phyloP scores from a whole-genome alignment of 2,797 vertebrate genomes.

The Pagetopsis macropterus region DNA sequence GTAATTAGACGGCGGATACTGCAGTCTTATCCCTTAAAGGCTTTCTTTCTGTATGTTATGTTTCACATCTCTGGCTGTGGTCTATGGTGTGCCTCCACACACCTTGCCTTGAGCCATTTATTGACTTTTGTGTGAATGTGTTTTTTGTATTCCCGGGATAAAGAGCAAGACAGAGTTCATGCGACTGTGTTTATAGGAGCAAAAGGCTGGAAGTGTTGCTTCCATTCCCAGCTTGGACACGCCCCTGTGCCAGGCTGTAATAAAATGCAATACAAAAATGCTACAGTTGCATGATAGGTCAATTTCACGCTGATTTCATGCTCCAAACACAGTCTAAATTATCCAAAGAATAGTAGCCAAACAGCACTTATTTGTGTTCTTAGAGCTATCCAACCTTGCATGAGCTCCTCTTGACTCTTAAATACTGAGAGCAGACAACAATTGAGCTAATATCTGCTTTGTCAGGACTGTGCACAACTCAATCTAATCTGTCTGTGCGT shows the following conservation, averaged over 20 bases:
- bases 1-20: slow-evolving; percentile 20
- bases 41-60: slow-evolving; percentile 6
- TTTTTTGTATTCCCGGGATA: slow-evolving; percentile 28
- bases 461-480: not conserved
- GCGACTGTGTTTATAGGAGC: slow-evolving; percentile 42
- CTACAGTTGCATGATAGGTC: slow-evolving; percentile 27
- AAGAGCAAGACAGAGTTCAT: slow-evolving; percentile 27
- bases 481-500: not conserved
- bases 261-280: slow-evolving; percentile 39
- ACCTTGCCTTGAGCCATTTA: slow-evolving; percentile 52
- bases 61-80: slow-evolving; percentile 20
- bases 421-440: not conserved
- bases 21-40: not conserved
- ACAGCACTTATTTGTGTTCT: slow-evolving; percentile 2
- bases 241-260: slow-evolving; percentile 40
- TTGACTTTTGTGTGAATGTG: slow-evolving; percentile 50
- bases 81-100: slow-evolving; percentile 22
- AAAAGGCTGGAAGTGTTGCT: slow-evolving; percentile 36
- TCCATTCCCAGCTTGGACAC: slow-evolving; percentile 38
- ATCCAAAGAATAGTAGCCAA: slow-evolving; percentile 8
- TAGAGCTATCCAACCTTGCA: not conserved
- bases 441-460: not conserved
- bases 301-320: slow-evolving; percentile 11
- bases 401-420: not conserved
- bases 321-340: not conserved